Evolutionary conservation across 2,113 vertebrate species (phyloP), one percentile per base, ranked within the genome.

Genomic region (Gadus chalcogrammus): DNA sequence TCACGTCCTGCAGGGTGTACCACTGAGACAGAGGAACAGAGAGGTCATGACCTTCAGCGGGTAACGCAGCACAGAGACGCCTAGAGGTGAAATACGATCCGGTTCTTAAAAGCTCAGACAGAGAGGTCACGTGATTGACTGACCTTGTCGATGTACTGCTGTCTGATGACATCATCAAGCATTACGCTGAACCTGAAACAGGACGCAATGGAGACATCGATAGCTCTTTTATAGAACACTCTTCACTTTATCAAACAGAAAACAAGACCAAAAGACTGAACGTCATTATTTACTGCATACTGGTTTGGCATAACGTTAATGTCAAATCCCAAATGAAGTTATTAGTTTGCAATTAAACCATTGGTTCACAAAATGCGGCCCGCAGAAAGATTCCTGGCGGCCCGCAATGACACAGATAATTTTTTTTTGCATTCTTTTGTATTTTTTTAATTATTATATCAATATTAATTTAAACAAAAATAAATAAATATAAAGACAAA

Each of bases 1-100:
- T 95, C 35, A 96, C 93, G 0, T 94, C 94, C 18, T 93, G 91
- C 72, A 97, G 84, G 38, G 90, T 85, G 84, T 93, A 93, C 96
- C 96, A 97, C 96, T 97, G 85, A 7, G 73, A 87, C 31, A 82
- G 31, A 35, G 31, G 31, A 16, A 55, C 16, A 22, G 15, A 3
- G 56, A 59, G 31, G 31, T 35, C 31, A 22, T 35, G 38, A 3
- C 53, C 31, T 35, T 35, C 31, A 4, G 31, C 6, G 2, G 31
- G 31, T 35, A 9, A 48, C 42, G 12, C 8, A 12, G 42, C 11
- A 9, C 8, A 48, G 42, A 11, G 42, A 13, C 42, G 13, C 12
- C 12, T 9, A 48, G 42, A 48, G 42, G 5, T 9, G 42, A 48
- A 48, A 48, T 48, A 48, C 42, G 11, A 48, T 48, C 9, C 42